Percentiles rank a stretch among this genome's conserved stretches.
phyloP scores from a whole-genome alignment of 1,140 invertebrate genomes.

The Gryllus bimaculatus region DNA sequence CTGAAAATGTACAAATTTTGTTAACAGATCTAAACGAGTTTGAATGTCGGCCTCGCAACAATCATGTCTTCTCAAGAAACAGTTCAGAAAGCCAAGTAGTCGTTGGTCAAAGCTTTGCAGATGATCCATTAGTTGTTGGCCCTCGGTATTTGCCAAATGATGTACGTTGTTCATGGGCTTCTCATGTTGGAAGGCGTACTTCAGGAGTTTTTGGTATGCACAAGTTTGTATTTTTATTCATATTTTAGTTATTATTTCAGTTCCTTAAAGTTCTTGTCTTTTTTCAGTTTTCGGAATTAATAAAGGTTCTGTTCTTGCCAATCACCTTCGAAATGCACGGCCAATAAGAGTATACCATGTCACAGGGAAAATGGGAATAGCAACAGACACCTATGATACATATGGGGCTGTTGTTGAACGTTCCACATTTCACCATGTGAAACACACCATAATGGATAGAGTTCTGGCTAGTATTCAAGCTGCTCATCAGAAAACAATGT shows the following conservation, averaged over 20 bases:
- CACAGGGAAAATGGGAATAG: conserved; percentile 65
- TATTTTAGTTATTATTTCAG: background rate
- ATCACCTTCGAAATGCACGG: conserved; percentile 43
- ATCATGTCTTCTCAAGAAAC: conserved; percentile 48
- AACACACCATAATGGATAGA: conserved; percentile 51
- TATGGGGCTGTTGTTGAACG: conserved; percentile 63
- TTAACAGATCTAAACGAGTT: conserved; percentile 61
- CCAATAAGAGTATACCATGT: conserved; percentile 62
- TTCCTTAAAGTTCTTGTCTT: background rate
- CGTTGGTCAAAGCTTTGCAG: conserved; percentile 52
- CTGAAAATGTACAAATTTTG: background rate
- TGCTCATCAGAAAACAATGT: conserved; percentile 68
- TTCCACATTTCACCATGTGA: conserved; percentile 60
- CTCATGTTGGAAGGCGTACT: conserved; percentile 45
- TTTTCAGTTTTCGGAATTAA: conserved; percentile 59
- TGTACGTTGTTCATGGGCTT: conserved; percentile 46
- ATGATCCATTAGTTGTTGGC: conserved; percentile 61
- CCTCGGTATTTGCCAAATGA: conserved; percentile 58
- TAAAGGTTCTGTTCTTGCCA: conserved; percentile 43
- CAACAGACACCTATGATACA: conserved; percentile 63
- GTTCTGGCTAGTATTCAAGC: conserved; percentile 67
- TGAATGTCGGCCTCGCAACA: conserved; percentile 45
- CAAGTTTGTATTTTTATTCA: background rate
- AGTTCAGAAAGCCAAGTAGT: conserved; percentile 40
- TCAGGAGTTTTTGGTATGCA: conserved; percentile 61